phyloP scores from a whole-genome alignment of 2,113 vertebrate genomes.

The Hemibates koningsi region DNA sequence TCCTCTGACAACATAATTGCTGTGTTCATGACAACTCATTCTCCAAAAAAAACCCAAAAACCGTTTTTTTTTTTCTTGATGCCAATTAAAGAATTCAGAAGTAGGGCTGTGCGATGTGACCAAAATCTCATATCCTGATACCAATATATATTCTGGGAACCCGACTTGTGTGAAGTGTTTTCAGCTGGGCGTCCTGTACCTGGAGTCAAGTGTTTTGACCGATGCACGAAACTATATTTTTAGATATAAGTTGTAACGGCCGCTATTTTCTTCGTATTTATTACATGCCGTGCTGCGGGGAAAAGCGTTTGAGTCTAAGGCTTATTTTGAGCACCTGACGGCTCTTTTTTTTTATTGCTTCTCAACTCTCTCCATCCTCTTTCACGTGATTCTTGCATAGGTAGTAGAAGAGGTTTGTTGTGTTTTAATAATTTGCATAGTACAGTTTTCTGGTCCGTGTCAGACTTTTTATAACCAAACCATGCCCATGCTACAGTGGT shows the following conservation, averaged over 20 bases:
- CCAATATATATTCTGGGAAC: not conserved
- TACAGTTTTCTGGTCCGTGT: not conserved
- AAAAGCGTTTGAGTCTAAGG: not conserved
- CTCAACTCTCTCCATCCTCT: not conserved
- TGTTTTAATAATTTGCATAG: not conserved
- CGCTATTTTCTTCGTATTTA: rapidly evolving
- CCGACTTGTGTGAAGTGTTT: not conserved
- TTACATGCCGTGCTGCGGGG: rapidly evolving
- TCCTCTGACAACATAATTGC: not conserved
- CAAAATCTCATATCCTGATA: not conserved
- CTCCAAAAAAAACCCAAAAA: not conserved
- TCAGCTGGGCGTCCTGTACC: not conserved
- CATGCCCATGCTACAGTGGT: not conserved
- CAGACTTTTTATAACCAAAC: not conserved
- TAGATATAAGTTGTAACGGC: not conserved
- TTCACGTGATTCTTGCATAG: rapidly evolving
- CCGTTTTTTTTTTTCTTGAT: not conserved
- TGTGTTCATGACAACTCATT: not conserved
- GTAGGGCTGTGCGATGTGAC: not conserved
- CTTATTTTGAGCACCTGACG: not conserved
- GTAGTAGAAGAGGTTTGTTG: rapidly evolving
- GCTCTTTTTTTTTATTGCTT: not conserved
- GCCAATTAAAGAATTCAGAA: not conserved
- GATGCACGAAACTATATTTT: not conserved
- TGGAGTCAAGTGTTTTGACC: not conserved